Base-by-base conservation (phyloP, 2,113 vertebrate species). In the Sitta europaea region DNA sequence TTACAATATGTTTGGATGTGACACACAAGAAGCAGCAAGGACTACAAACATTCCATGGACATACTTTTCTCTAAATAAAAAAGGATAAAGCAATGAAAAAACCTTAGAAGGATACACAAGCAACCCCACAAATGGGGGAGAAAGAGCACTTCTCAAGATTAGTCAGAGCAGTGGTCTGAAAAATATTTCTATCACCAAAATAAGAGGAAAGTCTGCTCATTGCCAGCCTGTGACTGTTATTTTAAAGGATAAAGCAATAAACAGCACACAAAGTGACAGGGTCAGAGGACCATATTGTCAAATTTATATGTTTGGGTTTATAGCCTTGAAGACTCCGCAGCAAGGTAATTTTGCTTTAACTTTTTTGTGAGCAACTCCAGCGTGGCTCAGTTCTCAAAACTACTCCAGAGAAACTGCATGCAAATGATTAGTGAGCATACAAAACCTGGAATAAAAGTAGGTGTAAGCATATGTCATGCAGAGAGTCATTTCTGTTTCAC, bases 161-260 rank as follows among this genome's bases (percentile, higher is more conserved):
- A 75, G 20, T 43, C 17, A 63, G 36, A 82, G 9, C 9, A 91
- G 48, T 23, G 25, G 12, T 42, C 65, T 50, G 40, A 77, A 71
- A 57, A 86, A 87, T 81, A 66, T 10, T 14, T 80, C 47, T 67
- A 25, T n/a, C 66, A 87, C 36, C 53, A 88, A 85, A 82, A 81
- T 7, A 25, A 75, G 48, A 25, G 14, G 14, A 20, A 82, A 57
- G 20, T 22, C 38, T 61, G 17, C 25, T 70, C 50, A 2, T 45
- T 85, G 29, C 28, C 40, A 78, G n/a, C 17, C 50, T 48, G 19
- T 53, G 10, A 24, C 11, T 88, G 47, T 10, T 57, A 36, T 82
- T 87, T 87, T 61, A 82, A 58, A 94, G 53, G 57, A 31, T 72
- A 81, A 93, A 92, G 76, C 63, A 76, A 89, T 84, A 92, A 95